Base-by-base conservation (phyloP, 2,888 invertebrate species). In the Tetropium fuscum region DNA sequence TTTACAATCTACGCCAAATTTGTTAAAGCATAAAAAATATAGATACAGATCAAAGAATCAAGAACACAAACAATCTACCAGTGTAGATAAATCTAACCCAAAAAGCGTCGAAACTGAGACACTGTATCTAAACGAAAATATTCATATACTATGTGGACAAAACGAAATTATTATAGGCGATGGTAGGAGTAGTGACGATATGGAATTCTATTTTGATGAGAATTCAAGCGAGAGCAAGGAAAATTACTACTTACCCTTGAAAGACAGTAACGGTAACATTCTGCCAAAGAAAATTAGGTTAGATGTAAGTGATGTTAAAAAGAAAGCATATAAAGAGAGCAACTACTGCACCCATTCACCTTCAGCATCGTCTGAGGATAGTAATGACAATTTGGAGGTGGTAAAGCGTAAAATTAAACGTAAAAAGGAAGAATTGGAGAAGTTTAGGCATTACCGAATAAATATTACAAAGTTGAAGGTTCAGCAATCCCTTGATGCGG, bases 141-240 rank as follows among this genome's bases (percentile, higher is more conserved):
- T 76, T 15, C 70, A 69, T 40, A 70, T 75, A 15, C 55, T 70
- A 5, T 76, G 69, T 36, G 67, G 66, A n/a, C 63, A 71, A 48
- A 69, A 73, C 48, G 69, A 72, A 55, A 68, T 76, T 34, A 69
- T 73, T 30, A 70, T 75, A 40, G 64, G 66, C 7, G 72, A 72
- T 53, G 70, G 68, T 47, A 71, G 70, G 53, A 67, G 66, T 22
- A 64, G 59, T 18, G 64, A 73, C 13, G 70, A 72, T 53, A 62
- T 70, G 56, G 71, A 72, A 57, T 65, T 76, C 34, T 70, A 69
- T 6, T 71, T 76, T 55, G 70, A 74, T 30, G 70, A 72, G 30
- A 51, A 58, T 45, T 58, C 65, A 8, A 62, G 51, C 51, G 63
- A 64, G 41, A 58, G 43, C 19, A 63, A 58, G 43, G 59, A 64